phyloP scores from a whole-genome alignment of 2,797 vertebrate species.

The Pseudomugil tenellus region DNA sequence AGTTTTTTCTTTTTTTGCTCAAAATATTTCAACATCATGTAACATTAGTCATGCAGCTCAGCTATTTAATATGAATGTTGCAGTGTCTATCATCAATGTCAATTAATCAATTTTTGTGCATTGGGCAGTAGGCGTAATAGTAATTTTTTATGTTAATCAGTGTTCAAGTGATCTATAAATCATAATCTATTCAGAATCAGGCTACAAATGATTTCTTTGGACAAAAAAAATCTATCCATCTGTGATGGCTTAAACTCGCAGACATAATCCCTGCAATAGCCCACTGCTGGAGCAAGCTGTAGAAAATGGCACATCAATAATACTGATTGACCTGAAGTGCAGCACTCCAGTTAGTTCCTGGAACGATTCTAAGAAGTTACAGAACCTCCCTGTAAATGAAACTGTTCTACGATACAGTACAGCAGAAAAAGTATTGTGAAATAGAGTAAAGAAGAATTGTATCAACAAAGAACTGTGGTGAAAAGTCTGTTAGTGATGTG shows the following conservation, averaged over 20 bases:
- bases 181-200: conserved; percentile 19
- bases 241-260: conserved; percentile 64
- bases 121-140: conserved; percentile 13
- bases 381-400: conserved; percentile 15
- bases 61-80: conserved; percentile 2
- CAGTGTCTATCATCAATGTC: neutral
- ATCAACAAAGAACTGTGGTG: neutral
- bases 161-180: conserved; percentile 7
- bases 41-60: neutral
- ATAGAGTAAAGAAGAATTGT: neutral
- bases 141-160: neutral
- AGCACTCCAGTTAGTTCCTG: conserved; percentile 24
- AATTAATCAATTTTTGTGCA: neutral
- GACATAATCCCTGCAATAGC: conserved; percentile 67
- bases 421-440: neutral
- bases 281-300: conserved; percentile 38
- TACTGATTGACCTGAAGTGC: conserved; percentile 22
- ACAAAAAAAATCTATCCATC: conserved; percentile 61
- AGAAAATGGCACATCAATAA: conserved; percentile 56
- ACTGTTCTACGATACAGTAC: neutral
- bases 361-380: conserved; percentile 18
- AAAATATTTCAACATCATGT: neutral
- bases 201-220: conserved; percentile 46
- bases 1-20: neutral
- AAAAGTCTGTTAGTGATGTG: conserved; percentile 12